Evolutionary conservation across 2,113 vertebrate genomes (phyloP).

Genomic region (Egretta garzetta): DNA sequence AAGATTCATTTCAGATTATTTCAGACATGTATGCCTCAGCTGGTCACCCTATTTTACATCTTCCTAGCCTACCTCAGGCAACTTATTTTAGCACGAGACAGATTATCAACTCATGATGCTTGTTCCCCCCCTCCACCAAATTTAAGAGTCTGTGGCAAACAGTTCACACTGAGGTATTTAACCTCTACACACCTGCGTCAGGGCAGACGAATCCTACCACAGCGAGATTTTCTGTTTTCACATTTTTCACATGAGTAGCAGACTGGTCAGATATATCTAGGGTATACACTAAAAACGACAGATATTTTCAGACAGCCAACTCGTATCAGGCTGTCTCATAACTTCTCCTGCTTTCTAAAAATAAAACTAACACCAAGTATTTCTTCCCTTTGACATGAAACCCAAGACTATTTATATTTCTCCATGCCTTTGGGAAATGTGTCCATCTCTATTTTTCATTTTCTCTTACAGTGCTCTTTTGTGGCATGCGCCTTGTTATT

Average conservation of each 20-base stretch:
- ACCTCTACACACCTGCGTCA: not conserved
- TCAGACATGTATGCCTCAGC: not conserved
- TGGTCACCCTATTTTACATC: not conserved
- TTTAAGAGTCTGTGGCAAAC: not conserved
- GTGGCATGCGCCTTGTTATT: not conserved
- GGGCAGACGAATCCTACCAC: not conserved
- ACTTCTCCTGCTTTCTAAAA: slow-evolving; percentile 53
- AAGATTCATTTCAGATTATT: not conserved
- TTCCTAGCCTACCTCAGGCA: not conserved
- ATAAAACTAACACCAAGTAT: slow-evolving; percentile 55
- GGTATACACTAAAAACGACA: slow-evolving; percentile 23
- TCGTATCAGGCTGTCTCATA: slow-evolving; percentile 43
- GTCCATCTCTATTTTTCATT: not conserved
- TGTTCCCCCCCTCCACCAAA: not conserved
- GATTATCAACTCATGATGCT: not conserved
- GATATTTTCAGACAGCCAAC: slow-evolving; percentile 38
- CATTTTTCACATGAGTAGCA: not conserved
- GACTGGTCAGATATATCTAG: slow-evolving; percentile 19
- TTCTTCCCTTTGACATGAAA: slow-evolving; percentile 49
- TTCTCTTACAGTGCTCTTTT: slow-evolving; percentile 3
- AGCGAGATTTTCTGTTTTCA: not conserved
- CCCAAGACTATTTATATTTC: slow-evolving; percentile 45
- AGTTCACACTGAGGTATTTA: not conserved
- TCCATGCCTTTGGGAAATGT: slow-evolving; percentile 33
- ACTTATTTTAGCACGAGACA: not conserved